Conservation (phyloP, 2,888 invertebrate genomes). For the Sarcophaga carnaria region DNA sequence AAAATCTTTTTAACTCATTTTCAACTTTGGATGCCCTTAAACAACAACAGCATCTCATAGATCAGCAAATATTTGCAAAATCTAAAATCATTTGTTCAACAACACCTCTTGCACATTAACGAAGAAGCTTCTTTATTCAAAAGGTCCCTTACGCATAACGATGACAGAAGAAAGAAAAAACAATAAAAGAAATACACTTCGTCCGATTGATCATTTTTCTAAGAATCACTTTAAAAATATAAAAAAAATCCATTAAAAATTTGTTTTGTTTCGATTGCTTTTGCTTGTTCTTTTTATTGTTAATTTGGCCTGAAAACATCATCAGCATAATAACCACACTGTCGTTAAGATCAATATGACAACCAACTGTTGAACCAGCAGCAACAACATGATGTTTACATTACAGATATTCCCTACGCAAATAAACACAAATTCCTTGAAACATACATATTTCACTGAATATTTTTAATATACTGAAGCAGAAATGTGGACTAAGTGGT, state of each 20-base stretch:
- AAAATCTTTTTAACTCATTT: neutral
- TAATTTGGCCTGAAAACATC: slow-evolving; percentile 67
- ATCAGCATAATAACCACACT: slow-evolving; percentile 4
- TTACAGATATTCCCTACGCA: slow-evolving; percentile 43
- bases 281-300: slow-evolving; percentile 57
- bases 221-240: slow-evolving; percentile 56
- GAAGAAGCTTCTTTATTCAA: slow-evolving; percentile 54
- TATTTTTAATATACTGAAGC: slow-evolving; percentile 35
- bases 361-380: slow-evolving; percentile 19
- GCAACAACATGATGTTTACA: slow-evolving; percentile 59
- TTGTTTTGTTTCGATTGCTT: slow-evolving; percentile 44
- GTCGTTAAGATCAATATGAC: neutral
- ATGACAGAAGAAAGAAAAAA: slow-evolving; percentile 25
- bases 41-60: slow-evolving; percentile 31
- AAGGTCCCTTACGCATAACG: neutral
- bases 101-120: slow-evolving; percentile 70
- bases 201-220: slow-evolving; percentile 52
- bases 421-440: slow-evolving; percentile 49
- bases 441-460: slow-evolving; percentile 23
- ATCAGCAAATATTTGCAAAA: slow-evolving; percentile 69
- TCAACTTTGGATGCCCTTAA: neutral
- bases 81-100: slow-evolving; percentile 70
- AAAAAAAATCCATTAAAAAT: slow-evolving; percentile 61
- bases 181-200: slow-evolving; percentile 15
- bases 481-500: neutral